Percentiles rank a stretch among this genome's conserved stretches.
phyloP scores from a whole-genome alignment of 1,140 invertebrate genomes.

The Scaptodrosophila lebanonensis region DNA sequence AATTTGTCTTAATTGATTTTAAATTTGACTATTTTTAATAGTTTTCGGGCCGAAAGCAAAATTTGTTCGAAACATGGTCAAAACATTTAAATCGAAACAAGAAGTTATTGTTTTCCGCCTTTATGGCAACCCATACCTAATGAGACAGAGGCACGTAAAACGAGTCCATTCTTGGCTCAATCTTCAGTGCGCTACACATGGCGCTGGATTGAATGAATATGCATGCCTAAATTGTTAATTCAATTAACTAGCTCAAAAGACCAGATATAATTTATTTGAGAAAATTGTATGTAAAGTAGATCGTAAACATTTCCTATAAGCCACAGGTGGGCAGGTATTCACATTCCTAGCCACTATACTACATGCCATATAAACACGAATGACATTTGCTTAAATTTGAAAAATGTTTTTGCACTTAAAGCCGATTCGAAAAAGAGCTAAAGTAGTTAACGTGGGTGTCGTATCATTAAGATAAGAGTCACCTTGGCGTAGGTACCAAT shows the following conservation, averaged over 20 bases:
- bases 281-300: constrained; percentile 5
- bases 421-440: not conserved
- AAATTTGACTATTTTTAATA: constrained; percentile 66
- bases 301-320: constrained; percentile 3
- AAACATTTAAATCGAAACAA: constrained; percentile 37
- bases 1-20: constrained; percentile 73
- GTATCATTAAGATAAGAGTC: too few relatives aligned
- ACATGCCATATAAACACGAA: constrained; percentile 25
- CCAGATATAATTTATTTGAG: constrained; percentile 51
- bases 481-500: too few relatives aligned
- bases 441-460: not conserved
- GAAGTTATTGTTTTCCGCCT: constrained; percentile 49
- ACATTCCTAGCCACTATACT: constrained; percentile 23
- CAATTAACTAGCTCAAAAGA: constrained; percentile 55
- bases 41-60: constrained; percentile 47
- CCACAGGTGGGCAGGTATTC: not conserved
- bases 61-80: constrained; percentile 42
- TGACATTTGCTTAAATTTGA: constrained; percentile 24
- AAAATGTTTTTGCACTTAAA: constrained; percentile 34
- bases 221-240: constrained; percentile 65
- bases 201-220: constrained; percentile 69
- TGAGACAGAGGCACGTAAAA: constrained; percentile 30
- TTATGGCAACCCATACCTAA: constrained; percentile 57
- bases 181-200: too few relatives aligned
- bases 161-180: constrained; percentile 24